Base-by-base conservation (phyloP, 2,797 vertebrate genomes). In the Eulemur albifrons region DNA sequence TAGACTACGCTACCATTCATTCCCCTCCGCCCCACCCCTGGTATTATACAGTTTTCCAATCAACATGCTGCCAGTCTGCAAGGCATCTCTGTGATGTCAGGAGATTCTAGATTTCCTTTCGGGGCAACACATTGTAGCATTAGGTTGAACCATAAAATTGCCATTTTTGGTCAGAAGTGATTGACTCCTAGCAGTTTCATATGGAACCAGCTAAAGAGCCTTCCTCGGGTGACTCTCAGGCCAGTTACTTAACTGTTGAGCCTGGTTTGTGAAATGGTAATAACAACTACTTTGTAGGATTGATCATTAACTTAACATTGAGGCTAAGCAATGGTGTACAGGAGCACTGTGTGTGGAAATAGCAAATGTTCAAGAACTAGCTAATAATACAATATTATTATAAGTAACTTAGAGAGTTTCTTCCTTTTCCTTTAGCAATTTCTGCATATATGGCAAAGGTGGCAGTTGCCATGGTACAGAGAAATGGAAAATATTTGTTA, bases 401-500 rank as follows among this genome's bases (percentile, higher is more conserved):
- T 69, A 77, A 76, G 54, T 89, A 84, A 77, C 32, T 45, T 38
- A 54, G 88, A 48, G 88, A 32, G 7, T 69, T 81, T 43, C 84
- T 59, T 90, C 20, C 18, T 72, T 85, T 85, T 57, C 40, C 30
- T 73, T 67, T 35, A 80, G 83, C 69, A 45, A 63, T 94, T 95
- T 91, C 83, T 69, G 38, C 54, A 48, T 89, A n/a, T 77, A 70
- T 50, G 61, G 91, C 89, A 73, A 90, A 40, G n/a, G 27, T 7
- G 25, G 25, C 0, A 3, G 77, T 87, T 57, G n/a, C 83, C 92
- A 11, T 70, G 67, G 65, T 75, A 32, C 69, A 86, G 59, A 89
- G 59, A 83, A 81, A 73, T 77, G 30, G 83, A 92, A 94, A 95
- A 32, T 75, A 30, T 92, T 67, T 75, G 15, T 45, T 76, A 81